Evolutionary conservation across 2,888 invertebrate genomes (phyloP), one percentile per base, ranked within the genome.

Genomic region (Mythimna impura): DNA sequence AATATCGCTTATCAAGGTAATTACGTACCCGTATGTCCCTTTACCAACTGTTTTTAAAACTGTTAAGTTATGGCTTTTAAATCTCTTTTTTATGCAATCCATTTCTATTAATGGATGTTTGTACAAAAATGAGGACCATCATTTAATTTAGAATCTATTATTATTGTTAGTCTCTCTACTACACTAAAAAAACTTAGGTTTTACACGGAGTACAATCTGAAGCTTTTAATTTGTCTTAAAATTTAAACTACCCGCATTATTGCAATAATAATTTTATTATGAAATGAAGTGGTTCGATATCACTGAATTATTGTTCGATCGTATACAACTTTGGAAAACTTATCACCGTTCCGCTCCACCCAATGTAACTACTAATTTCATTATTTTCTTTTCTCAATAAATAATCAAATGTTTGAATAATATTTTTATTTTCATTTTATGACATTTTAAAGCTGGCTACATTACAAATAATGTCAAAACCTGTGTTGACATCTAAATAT

Each of bases 21-120:
- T 76, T 89, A 40, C 93, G 74, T 93, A 97, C 97, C 97, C 97
- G 81, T 96, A 97, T 7, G 97, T 96, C 9, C 97, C 97, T 90
- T 96, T 96, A 60, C 97, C 97, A 60, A 97, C 93, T 61, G 94
- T 94, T 88, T 96, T 94, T 47, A 97, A 81, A 81, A 95, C 85
- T 55, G 76, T 86, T 71, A 96, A 88, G 73, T 93, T 90, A 65
- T 91, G 79, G 66, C 87, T 90, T 78, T 89, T 87, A 85, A 94
- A 96, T 83, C 94, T 89, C 79, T 91, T 91, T 55, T 80, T 82
- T 62, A 91, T 73, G 76, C 62, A 66, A 3, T 95, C 95, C 95
- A 96, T 96, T 81, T 81, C 87, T 8, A 9, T 30, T 22, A 12
- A n/a, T 30, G 1, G n/a, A 57, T 43, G 12, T 25, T 47, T 36